phyloP scores from a whole-genome alignment of 2,113 vertebrate genomes.

The Hippocampus barbouri region DNA sequence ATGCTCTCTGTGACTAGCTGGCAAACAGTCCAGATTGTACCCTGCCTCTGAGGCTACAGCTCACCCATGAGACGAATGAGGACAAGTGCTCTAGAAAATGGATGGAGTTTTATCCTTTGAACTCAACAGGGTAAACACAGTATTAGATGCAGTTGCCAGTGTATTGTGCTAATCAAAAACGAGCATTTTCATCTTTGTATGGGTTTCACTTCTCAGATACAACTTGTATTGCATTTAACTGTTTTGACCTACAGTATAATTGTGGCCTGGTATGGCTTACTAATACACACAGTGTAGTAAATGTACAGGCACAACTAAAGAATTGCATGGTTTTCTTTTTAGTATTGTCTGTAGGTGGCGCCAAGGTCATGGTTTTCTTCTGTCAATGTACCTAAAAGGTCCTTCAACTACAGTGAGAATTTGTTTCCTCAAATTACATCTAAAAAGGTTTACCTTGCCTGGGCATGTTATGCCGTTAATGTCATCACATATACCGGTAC shows the following conservation, averaged over 20 bases:
- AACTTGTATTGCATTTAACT: not conserved
- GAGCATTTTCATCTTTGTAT: not conserved
- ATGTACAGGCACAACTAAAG: too few relatives aligned
- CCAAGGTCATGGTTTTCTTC: not conserved
- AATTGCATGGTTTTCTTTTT: not conserved
- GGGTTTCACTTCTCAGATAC: not conserved
- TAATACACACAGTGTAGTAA: not conserved
- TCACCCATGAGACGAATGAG: too few relatives aligned
- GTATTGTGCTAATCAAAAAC: too few relatives aligned
- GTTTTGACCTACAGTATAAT: not conserved
- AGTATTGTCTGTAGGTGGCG: not conserved
- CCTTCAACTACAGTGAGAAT: not conserved
- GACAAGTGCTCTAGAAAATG: too few relatives aligned
- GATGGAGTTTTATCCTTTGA: too few relatives aligned
- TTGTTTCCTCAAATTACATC: not conserved
- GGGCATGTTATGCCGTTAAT: not conserved
- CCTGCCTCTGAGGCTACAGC: too few relatives aligned
- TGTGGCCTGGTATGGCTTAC: not conserved
- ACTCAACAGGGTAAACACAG: too few relatives aligned
- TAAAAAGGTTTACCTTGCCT: not conserved
- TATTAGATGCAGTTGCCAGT: too few relatives aligned
- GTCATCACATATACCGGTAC: slow-evolving; percentile 79
- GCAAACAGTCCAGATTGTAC: too few relatives aligned
- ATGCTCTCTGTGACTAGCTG: too few relatives aligned
- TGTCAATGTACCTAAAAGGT: not conserved